These are phyloP conservation scores for Austrofundulus limnaeus DNA, from an alignment of 2,113 vertebrate genomes.

Conservation along the genomic window DNA sequence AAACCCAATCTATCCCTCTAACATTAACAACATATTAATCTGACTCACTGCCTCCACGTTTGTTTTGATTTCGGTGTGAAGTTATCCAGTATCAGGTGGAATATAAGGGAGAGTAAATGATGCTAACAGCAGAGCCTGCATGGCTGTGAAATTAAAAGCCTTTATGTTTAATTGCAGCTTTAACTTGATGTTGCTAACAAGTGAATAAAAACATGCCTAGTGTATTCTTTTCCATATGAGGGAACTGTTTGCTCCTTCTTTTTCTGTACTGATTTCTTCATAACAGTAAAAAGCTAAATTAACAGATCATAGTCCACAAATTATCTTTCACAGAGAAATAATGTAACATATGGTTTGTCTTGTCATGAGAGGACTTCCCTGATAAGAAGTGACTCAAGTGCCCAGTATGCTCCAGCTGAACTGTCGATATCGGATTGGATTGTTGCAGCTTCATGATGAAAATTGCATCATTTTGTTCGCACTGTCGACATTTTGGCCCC, in stretches of 20 bases:
- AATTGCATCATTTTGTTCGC: too few species aligned
- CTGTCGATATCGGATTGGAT: too few species aligned
- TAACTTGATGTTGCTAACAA: not conserved
- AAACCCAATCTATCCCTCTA: too few species aligned
- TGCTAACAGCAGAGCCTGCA: too few species aligned
- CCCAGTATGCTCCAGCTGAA: too few species aligned
- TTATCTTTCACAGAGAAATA: not conserved
- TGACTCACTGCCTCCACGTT: not conserved
- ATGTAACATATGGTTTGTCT: not conserved
- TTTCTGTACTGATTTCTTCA: slow-evolving; percentile 1
- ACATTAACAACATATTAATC: too few species aligned
- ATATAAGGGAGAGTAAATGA: too few species aligned
- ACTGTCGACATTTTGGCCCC: too few species aligned
- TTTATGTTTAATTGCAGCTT: not conserved
- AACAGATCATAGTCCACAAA: slow-evolving; percentile 23
- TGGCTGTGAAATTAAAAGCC: too few species aligned
- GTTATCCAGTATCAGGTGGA: too few species aligned
- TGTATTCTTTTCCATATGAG: not conserved
- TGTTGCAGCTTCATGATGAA: too few species aligned
- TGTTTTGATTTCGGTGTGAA: not conserved
- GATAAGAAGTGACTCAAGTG: not conserved
- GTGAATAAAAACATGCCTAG: not conserved
- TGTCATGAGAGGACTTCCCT: not conserved
- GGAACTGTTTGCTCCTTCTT: not conserved
- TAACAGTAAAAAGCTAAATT: slow-evolving; percentile 36